Percentiles rank a stretch among this genome's conserved stretches.
phyloP scores from a whole-genome alignment of 2,888 invertebrate species.

The Griposia aprilina region DNA sequence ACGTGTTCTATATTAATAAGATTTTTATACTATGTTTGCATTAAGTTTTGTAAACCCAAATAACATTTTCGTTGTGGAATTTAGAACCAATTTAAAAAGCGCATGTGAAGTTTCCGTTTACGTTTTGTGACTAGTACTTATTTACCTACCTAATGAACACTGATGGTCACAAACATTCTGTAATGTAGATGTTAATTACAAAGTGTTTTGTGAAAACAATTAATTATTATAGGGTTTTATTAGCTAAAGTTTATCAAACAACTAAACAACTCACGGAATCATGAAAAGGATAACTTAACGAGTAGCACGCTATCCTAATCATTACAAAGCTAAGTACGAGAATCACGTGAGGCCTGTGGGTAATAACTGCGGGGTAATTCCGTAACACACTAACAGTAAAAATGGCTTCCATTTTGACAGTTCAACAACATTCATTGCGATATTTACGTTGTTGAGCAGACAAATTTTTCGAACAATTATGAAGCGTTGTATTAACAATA shows the following conservation, averaged over 20 bases:
- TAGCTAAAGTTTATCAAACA: conserved; percentile 6
- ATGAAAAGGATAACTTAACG: background rate
- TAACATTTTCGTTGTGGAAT: conserved; percentile 9
- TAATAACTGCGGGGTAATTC: too few species aligned
- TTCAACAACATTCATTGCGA: too few species aligned
- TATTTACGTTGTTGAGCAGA: too few species aligned
- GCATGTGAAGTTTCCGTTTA: too few species aligned
- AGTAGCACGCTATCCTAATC: conserved; percentile 2
- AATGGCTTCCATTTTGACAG: too few species aligned
- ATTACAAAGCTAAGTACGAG: background rate
- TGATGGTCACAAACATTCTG: background rate
- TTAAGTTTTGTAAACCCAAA: conserved; percentile 16
- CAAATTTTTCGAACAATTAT: too few species aligned
- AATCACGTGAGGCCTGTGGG: background rate
- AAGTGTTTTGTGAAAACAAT: background rate
- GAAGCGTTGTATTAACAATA: too few species aligned
- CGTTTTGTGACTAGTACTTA: background rate
- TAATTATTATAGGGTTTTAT: background rate
- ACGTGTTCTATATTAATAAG: conserved; percentile 52
- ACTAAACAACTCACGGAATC: conserved; percentile 15
- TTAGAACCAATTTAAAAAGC: background rate
- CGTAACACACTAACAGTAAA: too few species aligned
- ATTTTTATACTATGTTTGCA: conserved; percentile 40
- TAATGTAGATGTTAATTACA: background rate
- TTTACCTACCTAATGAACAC: background rate